Base-by-base conservation (phyloP, 2,797 vertebrate species). In the Hippopotamyrus pictus region DNA sequence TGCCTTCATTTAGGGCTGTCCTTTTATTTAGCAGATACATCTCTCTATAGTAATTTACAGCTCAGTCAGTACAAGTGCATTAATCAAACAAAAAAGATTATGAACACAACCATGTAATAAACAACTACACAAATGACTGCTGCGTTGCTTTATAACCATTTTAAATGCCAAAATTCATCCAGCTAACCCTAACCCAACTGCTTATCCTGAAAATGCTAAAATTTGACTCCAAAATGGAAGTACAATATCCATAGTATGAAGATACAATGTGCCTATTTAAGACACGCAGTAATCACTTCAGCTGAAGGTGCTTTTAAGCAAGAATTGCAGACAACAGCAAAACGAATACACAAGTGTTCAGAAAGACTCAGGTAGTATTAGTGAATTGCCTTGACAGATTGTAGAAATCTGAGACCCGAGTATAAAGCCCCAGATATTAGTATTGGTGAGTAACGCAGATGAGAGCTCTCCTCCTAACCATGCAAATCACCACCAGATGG, bases 401-500 rank as follows among this genome's bases (percentile, higher is more conserved):
- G 69, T 73, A 46, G 76, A 37, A 46, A 82, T 46, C 6, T 82
- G 44, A 51, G 48, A 29, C 25, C 82, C 2, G 25, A 85, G 41
- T 22, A 73, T 51, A 84, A 7, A 25, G 7, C 25, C 25, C 59
- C 84, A 46, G 48, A 69, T 62, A 33, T 48, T 69, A 87, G 82
- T 25, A 79, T 89, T 48, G 53, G 76, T 88, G 62, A 90, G 22
- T 8, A 48, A 29, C 22, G 44, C 57, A 57, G 41, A 46, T 37
- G 57, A 89, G 33, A 41, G 87, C n/a, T 86, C 76, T 90, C 59
- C 57, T 88, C 79, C 83, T 29, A 17, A 73, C 41, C 48, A 57
- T 86, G 48, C 88, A 73, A 65, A 86, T 65, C 46, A 85, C 59
- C 29, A 44, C 48, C 62, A 89, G 51, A 86, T 69, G 88, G 82